Percentiles rank a stretch among this genome's conserved stretches.
Conservation (phyloP, 2,888 invertebrate species). For the Drosophila maculinotata region DNA sequence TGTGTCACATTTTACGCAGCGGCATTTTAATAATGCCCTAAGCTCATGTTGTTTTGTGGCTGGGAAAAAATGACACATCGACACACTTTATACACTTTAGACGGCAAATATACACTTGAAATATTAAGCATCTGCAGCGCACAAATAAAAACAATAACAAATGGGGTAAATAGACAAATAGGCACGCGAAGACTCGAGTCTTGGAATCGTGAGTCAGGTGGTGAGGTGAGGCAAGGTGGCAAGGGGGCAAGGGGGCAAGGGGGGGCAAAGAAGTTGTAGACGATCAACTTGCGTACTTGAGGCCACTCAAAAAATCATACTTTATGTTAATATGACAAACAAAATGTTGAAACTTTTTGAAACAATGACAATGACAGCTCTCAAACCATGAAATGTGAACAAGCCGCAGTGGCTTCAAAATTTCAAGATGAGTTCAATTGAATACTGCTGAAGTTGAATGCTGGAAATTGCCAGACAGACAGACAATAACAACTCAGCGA, state of each 20-base stretch:
- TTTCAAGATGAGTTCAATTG: conserved; percentile 47
- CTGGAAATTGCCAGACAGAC: conserved; percentile 30
- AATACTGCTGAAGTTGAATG: conserved; percentile 23
- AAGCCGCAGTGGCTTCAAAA: conserved; percentile 34
- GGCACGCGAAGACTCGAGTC: conserved; percentile 58
- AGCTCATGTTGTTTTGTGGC: conserved; percentile 15
- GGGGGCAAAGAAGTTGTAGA: conserved; percentile 5
- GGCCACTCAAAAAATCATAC: conserved; percentile 77
- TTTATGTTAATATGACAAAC: conserved; percentile 80
- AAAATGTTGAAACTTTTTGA: conserved; percentile 70
- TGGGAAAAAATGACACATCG: conserved; percentile 58
- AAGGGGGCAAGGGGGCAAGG: not conserved
- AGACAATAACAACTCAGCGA: too few species aligned
- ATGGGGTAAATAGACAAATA: conserved; percentile 54
- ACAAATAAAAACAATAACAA: conserved; percentile 60
- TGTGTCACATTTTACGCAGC: conserved; percentile 60
- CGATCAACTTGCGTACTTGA: conserved; percentile 50
- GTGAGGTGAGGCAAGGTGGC: not conserved
- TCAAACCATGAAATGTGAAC: conserved; percentile 38
- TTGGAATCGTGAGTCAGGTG: conserved; percentile 6
- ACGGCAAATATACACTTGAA: conserved; percentile 64
- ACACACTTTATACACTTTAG: conserved; percentile 68
- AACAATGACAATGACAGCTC: conserved; percentile 56
- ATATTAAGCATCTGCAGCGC: conserved; percentile 51
- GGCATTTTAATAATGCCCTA: conserved; percentile 51